A percentile compares a stretch with the other conserved stretches of the same genome.
phyloP scores from a whole-genome alignment of 2,113 vertebrate genomes.

The Nanorana parkeri region DNA sequence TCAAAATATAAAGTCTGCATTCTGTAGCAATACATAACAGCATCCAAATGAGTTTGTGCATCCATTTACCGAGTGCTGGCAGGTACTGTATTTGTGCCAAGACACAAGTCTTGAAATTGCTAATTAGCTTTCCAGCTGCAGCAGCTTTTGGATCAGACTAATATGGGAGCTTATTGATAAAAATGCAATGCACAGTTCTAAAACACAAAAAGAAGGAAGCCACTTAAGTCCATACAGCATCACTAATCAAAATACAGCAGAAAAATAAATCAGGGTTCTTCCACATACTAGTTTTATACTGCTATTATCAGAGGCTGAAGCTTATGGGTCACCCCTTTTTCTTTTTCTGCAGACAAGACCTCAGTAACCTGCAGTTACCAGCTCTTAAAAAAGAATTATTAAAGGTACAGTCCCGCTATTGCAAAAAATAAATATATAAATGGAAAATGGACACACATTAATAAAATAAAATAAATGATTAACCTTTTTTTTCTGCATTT shows the following conservation, averaged over 20 bases:
- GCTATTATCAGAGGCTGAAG: too few relatives aligned
- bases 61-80: conserved; percentile 42
- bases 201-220: not conserved
- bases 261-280: too few relatives aligned
- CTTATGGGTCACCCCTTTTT: too few relatives aligned
- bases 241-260: not conserved
- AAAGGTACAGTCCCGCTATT: too few relatives aligned
- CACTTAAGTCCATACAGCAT: not conserved
- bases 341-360: too few relatives aligned
- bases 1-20: conserved; percentile 43
- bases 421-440: too few relatives aligned
- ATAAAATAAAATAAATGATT: too few relatives aligned
- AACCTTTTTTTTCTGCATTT: too few relatives aligned
- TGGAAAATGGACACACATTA: too few relatives aligned
- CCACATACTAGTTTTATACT: too few relatives aligned
- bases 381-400: too few relatives aligned
- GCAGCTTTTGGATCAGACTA: conserved; percentile 31
- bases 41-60: conserved; percentile 41
- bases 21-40: conserved; percentile 31
- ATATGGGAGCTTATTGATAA: conserved; percentile 45
- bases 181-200: conserved; percentile 16
- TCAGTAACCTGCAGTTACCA: too few relatives aligned
- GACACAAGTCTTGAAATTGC: conserved; percentile 39
- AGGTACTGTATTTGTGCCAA: conserved; percentile 48
- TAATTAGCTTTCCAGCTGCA: conserved; percentile 55